Percentiles rank a stretch among this genome's conserved stretches.
phyloP scores from a whole-genome alignment of 2,888 invertebrate species.

The Acanthosepion esculentum region DNA sequence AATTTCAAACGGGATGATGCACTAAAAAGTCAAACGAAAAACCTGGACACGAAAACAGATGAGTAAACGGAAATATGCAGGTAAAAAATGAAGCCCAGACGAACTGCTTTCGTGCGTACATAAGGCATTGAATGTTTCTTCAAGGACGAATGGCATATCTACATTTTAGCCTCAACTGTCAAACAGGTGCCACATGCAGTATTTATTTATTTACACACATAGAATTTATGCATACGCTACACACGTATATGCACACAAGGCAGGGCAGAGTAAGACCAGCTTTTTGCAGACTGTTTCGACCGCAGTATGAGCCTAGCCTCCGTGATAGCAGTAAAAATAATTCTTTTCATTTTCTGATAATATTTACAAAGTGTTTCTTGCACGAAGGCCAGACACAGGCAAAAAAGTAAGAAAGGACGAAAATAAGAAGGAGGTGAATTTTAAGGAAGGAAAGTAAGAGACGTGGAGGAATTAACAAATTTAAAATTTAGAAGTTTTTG shows the following conservation, averaged over 20 bases:
- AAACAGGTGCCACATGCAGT: too few species aligned
- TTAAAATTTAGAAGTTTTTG: not conserved
- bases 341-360: not conserved
- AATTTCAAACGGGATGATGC: not conserved
- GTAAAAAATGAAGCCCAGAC: not conserved
- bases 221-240: not conserved
- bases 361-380: not conserved
- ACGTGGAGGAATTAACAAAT: not conserved
- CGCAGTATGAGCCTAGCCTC: not conserved
- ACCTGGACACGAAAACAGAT: too few species aligned
- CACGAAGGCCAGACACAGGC: not conserved
- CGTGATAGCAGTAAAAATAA: conserved; percentile 17
- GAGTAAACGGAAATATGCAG: too few species aligned
- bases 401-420: not conserved
- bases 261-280: not conserved
- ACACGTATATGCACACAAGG: not conserved
- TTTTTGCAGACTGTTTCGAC: not conserved
- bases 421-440: not conserved
- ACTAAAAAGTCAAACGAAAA: too few species aligned
- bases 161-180: not conserved
- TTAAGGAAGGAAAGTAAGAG: not conserved
- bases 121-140: not conserved
- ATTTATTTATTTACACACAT: conserved; percentile 14
- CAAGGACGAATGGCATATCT: not conserved
- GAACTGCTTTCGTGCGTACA: not conserved